Conservation (phyloP, 2,888 invertebrate species). For the Sinopyrophorus schimmeli region DNA sequence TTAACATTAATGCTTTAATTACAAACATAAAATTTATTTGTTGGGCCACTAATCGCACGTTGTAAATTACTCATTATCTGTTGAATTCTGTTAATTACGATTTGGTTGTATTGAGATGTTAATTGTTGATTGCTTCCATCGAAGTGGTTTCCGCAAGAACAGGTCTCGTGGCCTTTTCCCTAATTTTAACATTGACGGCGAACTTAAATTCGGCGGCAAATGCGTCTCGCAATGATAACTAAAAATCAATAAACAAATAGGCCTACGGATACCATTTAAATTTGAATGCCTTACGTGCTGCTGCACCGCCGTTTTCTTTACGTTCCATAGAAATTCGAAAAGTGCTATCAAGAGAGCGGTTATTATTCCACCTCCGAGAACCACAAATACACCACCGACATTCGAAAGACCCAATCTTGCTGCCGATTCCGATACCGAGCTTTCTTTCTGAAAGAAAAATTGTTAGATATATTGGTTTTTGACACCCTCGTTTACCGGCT, state of each 20-base stretch:
- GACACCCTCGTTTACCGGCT: no score
- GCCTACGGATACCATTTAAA: conserved; percentile 7
- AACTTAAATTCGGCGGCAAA: conserved; percentile 71
- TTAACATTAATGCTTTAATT: no score
- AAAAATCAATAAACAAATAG: conserved; percentile 39
- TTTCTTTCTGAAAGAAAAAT: conserved; percentile 33
- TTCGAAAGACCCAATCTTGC: conserved; percentile 78
- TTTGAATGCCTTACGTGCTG: conserved; percentile 65
- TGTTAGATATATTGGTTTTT: no score
- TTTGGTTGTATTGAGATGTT: no score
- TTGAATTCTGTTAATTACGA: no score
- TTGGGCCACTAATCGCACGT: no score
- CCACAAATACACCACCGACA: conserved; percentile 90
- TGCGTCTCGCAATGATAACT: conserved; percentile 73
- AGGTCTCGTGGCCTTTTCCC: conserved; percentile 65
- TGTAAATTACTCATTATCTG: no score
- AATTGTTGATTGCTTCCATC: no score
- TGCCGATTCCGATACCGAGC: conserved; percentile 47
- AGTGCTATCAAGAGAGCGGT: conserved; percentile 75
- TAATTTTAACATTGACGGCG: conserved; percentile 71
- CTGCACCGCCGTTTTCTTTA: conserved; percentile 73
- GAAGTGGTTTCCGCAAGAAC: conserved; percentile 3
- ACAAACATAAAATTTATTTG: no score
- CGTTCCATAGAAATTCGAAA: conserved; percentile 84
- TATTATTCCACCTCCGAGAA: conserved; percentile 73